Evolutionary conservation across 2,113 vertebrate genomes (phyloP), one percentile per base, ranked within the genome.

Genomic region (Megaptera novaeangliae): DNA sequence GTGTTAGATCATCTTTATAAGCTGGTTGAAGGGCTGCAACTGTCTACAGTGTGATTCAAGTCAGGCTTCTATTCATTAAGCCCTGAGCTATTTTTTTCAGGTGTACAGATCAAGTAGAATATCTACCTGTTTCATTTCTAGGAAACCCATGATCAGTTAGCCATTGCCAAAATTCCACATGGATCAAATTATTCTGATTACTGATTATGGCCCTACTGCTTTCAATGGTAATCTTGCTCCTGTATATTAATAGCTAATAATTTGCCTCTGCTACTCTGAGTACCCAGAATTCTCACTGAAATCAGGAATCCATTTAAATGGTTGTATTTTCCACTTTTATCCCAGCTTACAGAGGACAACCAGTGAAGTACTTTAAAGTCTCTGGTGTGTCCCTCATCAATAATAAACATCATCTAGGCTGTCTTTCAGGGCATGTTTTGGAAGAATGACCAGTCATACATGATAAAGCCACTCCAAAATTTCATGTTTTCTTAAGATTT

Each of bases 161-260:
- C 13, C 12, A 21, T 82, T 78, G n/a, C 36, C 36, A 91, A 82
- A 86, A 95, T 82, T 95, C 55, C 21, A 82, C 25, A 9, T 27
- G 69, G 8, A 80, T 74, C 11, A 94, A 91, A 92, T 78, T 71
- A 87, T 92, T 95, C 39, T 89, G 39, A 74, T 94, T 92, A 86
- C 6, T n/a, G 88, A 6, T 55, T 80, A 36, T 72, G 21, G 17
- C 1, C 27, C 17, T 52, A 3, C 5, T 90, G 39, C 10, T 39
- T 71, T 64, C n/a, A 29, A 25, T n/a, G 39, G 14, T 61, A 90
- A 41, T 49, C 44, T 93, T 89, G 52, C 3, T 57, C 93, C 63
- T 57, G 6, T 52, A 31, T 0, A 71, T 52, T 81, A 46, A 66
- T 64, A 80, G 82, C 2, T 36, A 69, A 27, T 83, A 88, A 10